Conservation (phyloP, 2,797 vertebrate genomes). For the Lepus townsendii region DNA sequence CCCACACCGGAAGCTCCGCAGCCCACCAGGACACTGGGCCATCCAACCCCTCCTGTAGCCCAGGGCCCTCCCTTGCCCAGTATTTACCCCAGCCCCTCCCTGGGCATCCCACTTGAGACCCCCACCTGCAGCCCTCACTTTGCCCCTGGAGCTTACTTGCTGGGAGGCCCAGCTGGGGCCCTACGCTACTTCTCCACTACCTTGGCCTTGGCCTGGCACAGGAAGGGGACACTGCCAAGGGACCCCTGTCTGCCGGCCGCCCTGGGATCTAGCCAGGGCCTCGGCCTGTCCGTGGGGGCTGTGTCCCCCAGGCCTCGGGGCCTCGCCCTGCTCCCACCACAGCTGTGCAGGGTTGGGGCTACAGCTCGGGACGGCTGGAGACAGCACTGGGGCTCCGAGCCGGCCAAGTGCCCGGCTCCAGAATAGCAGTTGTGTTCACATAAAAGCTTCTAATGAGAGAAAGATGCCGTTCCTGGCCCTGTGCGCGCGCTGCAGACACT, state of each 20-base stretch:
- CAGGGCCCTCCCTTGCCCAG: not conserved
- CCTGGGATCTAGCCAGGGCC: not conserved
- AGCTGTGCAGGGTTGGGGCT: slow-evolving; percentile 52
- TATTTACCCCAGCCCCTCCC: not conserved
- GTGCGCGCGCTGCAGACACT: slow-evolving; percentile 82
- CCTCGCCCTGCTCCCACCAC: not conserved
- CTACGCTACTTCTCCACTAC: not conserved
- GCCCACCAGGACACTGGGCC: not conserved
- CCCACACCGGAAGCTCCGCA: not conserved
- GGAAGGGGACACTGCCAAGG: not conserved
- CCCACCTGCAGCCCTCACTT: not conserved
- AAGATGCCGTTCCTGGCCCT: slow-evolving; percentile 89
- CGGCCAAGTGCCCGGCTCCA: slow-evolving; percentile 82
- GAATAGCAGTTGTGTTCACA: slow-evolving; percentile 87
- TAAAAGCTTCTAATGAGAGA: slow-evolving; percentile 89
- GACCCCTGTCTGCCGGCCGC: not conserved
- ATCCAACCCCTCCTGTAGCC: not conserved
- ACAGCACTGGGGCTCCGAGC: slow-evolving; percentile 28
- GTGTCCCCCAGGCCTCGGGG: not conserved
- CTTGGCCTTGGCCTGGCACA: not conserved
- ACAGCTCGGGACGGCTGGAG: slow-evolving; percentile 63
- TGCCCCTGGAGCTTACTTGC: not conserved
- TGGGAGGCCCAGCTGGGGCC: not conserved
- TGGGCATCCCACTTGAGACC: not conserved
- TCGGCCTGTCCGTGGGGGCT: not conserved